Percentiles rank a stretch among this genome's conserved stretches.
Conservation (phyloP, 2,113 vertebrate species). For the Epinephelus cyanopodus region DNA sequence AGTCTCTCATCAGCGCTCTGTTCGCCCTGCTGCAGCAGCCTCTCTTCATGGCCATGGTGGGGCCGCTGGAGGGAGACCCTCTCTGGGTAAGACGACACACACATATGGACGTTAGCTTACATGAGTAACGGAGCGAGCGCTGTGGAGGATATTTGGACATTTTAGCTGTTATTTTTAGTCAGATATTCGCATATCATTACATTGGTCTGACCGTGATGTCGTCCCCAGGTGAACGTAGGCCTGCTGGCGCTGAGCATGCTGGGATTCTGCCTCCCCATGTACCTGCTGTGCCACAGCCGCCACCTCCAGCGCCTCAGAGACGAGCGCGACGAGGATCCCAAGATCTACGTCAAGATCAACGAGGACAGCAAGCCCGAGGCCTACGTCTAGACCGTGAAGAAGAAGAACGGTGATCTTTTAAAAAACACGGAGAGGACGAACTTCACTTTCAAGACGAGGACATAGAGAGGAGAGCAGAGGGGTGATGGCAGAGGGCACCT, state of each 20-base stretch:
- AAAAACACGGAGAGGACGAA: not conserved
- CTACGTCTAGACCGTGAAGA: slow-evolving; percentile 85
- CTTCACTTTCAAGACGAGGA: not conserved
- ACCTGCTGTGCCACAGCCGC: slow-evolving; percentile 92
- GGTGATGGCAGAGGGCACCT: slow-evolving; percentile 1
- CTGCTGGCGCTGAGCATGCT: slow-evolving; percentile 90
- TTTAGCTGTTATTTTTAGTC: not conserved
- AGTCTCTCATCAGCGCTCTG: slow-evolving; percentile 96
- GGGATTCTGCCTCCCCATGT: slow-evolving; percentile 96
- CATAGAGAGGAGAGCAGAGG: not conserved
- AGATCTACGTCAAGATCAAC: slow-evolving; percentile 92
- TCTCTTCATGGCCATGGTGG: slow-evolving; percentile 96
- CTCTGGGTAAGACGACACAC: slow-evolving; percentile 89
- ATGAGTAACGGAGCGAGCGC: not conserved
- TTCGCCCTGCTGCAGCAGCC: slow-evolving; percentile 98
- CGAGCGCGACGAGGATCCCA: slow-evolving; percentile 89
- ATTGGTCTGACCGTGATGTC: not conserved
- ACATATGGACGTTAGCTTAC: not conserved
- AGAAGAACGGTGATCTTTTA: not conserved
- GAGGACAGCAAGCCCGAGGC: slow-evolving; percentile 88
- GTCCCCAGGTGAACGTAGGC: slow-evolving; percentile 93
- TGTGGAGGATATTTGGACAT: not conserved
- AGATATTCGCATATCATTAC: not conserved
- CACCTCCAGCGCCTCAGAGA: slow-evolving; percentile 87
- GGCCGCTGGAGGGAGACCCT: slow-evolving; percentile 93